A percentile compares a stretch with the other conserved stretches of the same genome.
phyloP scores from a whole-genome alignment of 2,888 invertebrate genomes.

The Hofmannophila pseudospretella region DNA sequence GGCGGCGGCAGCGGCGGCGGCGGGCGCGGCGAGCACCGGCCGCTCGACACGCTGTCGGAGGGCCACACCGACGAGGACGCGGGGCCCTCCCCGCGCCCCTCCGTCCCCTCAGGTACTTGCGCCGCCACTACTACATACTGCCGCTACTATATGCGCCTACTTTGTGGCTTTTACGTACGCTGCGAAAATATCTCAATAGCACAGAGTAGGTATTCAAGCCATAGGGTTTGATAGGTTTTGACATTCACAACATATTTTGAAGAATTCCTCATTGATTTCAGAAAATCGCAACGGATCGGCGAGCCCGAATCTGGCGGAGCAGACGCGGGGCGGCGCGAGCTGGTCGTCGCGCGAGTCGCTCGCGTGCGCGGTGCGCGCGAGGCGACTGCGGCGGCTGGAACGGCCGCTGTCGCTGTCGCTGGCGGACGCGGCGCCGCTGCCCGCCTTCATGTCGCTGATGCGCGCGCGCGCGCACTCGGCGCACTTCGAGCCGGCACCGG shows the following conservation, averaged over 20 bases:
- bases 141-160: too few relatives aligned
- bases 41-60: constrained; percentile 57
- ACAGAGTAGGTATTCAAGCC: too few relatives aligned
- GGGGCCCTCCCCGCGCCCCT: constrained; percentile 40
- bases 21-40: constrained; percentile 25
- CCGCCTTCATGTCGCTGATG: constrained; percentile 38
- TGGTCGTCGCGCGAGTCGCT: constrained; percentile 47
- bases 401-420: constrained; percentile 58
- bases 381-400: constrained; percentile 41
- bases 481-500: constrained; percentile 23
- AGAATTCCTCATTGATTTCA: too few relatives aligned
- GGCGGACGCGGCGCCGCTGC: constrained; percentile 34
- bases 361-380: constrained; percentile 45
- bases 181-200: too few relatives aligned
- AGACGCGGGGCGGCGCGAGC: constrained; percentile 17
- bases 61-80: constrained; percentile 52
- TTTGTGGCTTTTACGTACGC: too few relatives aligned
- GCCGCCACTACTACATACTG: too few relatives aligned
- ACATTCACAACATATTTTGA: too few relatives aligned
- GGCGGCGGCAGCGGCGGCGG: constrained; percentile 10
- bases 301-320: constrained; percentile 16
- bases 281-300: constrained; percentile 33
- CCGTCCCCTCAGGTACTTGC: constrained; percentile 40
- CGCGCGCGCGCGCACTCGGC: constrained; percentile 42
- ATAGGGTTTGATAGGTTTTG: too few relatives aligned